These are phyloP conservation scores for Cinara cedri DNA, from an alignment of 2,888 invertebrate species.

Conservation along the genomic window DNA sequence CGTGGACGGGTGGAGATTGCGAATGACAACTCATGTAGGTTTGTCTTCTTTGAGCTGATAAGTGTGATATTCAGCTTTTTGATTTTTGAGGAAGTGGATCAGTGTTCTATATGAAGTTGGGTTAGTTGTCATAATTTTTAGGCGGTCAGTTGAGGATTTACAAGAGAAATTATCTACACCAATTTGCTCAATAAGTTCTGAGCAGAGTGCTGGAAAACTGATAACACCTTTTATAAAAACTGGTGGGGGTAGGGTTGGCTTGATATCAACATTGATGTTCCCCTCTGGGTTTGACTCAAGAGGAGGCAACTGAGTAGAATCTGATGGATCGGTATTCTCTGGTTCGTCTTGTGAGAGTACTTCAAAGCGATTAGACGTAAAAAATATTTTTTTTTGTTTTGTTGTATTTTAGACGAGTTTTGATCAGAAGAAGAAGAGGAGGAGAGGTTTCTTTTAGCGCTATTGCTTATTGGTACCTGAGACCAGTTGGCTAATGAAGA, in stretches of 20 bases:
- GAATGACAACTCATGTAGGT: too few species aligned
- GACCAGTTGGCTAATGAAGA: neutral
- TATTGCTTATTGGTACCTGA: neutral
- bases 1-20: too few species aligned
- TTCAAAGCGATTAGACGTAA: constrained; percentile 7
- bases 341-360: constrained; percentile 7
- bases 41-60: neutral
- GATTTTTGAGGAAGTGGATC: constrained; percentile 9
- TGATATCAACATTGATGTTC: neutral
- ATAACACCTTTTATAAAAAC: neutral
- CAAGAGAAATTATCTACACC: too few species aligned
- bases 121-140: neutral
- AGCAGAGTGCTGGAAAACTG: neutral
- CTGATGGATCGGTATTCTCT: neutral
- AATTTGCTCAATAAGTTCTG: neutral
- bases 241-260: neutral
- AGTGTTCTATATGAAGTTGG: neutral
- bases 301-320: neutral
- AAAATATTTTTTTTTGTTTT: neutral
- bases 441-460: neutral
- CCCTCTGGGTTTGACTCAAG: neutral
- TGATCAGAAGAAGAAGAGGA: neutral
- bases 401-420: neutral
- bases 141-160: too few species aligned
- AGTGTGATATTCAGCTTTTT: neutral